Evolutionary conservation across 1,140 invertebrate genomes (phyloP).

Genomic region (Phthorimaea operculella): DNA sequence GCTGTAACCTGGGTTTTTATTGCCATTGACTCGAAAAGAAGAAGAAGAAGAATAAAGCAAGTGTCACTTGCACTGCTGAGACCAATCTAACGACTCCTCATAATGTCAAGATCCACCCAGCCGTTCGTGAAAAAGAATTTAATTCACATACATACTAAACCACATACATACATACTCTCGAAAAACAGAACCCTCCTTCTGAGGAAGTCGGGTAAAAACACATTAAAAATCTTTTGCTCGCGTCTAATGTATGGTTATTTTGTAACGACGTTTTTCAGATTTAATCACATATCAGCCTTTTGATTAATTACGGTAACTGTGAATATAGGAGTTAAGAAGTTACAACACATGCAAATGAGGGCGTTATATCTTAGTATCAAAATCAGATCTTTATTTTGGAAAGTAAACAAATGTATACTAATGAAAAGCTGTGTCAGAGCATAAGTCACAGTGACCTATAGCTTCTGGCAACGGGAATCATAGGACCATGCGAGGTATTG

Average conservation of each 20-base stretch:
- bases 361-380: conserved; percentile 18
- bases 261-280: conserved; percentile 14
- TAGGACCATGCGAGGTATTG: no score
- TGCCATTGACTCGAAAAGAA: no score
- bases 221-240: conserved; percentile 10
- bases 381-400: conserved; percentile 43
- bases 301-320: conserved; percentile 18
- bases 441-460: conserved; percentile 12
- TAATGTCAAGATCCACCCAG: no score
- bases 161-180: no score
- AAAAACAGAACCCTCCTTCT: no score
- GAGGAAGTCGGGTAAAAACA: no score
- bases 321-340: conserved; percentile 15
- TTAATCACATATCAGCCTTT: conserved; percentile 14
- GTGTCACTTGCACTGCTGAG: no score
- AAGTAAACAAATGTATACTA: conserved; percentile 44
- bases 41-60: no score
- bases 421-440: conserved; percentile 21
- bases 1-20: no score
- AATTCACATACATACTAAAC: no score
- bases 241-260: conserved; percentile 12
- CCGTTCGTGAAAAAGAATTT: no score
- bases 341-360: conserved; percentile 16
- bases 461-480: conserved; percentile 2
- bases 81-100: no score